These are phyloP conservation scores for Zygothrica quintamaculata DNA, from an alignment of 2,888 invertebrate genomes.

Conservation along the genomic window DNA sequence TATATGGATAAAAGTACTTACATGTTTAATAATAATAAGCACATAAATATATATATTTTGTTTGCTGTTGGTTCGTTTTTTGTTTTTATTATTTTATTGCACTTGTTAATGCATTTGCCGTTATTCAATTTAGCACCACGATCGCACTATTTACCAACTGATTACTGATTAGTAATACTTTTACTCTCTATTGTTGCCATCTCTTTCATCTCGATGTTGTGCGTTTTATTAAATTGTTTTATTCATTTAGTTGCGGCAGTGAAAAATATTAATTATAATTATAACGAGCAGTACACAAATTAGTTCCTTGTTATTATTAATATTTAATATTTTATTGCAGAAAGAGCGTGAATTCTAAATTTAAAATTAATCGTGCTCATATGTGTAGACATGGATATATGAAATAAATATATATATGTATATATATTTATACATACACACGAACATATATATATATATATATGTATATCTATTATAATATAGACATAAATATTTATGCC, in stretches of 20 bases:
- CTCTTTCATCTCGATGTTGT: conserved; percentile 14
- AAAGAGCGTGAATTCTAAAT: conserved; percentile 25
- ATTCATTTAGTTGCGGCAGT: conserved; percentile 45
- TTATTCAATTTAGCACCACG: conserved; percentile 75
- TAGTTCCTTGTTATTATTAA: conserved; percentile 35
- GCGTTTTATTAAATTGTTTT: conserved; percentile 29
- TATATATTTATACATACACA: too few species aligned
- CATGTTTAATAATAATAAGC: conserved; percentile 56
- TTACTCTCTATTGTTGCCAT: conserved; percentile 1
- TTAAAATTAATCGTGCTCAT: conserved; percentile 6
- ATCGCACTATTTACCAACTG: conserved; percentile 59
- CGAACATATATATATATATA: too few species aligned
- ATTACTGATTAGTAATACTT: conserved; percentile 40
- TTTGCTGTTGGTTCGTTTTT: too few species aligned
- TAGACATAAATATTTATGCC: too few species aligned
- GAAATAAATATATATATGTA: too few species aligned
- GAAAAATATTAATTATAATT: too few species aligned
- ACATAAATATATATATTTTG: too few species aligned
- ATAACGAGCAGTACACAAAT: conserved; percentile 19
- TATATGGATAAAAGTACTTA: conserved; percentile 16
- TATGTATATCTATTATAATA: too few species aligned
- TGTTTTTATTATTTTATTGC: conserved; percentile 66
- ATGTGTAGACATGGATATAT: too few species aligned
- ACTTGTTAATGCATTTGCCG: conserved; percentile 73
- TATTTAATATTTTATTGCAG: conserved; percentile 24